phyloP scores from a whole-genome alignment of 1,140 invertebrate species.

The Danaus plexippus region DNA sequence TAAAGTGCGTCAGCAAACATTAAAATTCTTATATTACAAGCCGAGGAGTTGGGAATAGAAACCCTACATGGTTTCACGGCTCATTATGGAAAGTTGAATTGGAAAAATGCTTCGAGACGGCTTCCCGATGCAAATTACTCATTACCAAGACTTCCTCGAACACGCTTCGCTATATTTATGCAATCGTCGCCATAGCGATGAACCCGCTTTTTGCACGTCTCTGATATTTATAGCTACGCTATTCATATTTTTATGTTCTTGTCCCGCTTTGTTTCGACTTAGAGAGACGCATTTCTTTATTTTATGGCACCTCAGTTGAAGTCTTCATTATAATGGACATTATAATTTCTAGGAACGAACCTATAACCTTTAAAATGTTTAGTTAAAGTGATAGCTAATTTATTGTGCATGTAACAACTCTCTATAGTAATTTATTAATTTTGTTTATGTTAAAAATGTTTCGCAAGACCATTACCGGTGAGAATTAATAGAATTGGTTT shows the following conservation, averaged over 20 bases:
- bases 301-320: too few species aligned
- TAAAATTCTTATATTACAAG: too few species aligned
- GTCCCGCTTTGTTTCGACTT: constrained; percentile 7
- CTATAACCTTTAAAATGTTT: too few species aligned
- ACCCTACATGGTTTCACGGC: constrained; percentile 30
- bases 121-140: constrained; percentile 40
- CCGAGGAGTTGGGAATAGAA: constrained; percentile 4
- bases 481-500: too few species aligned
- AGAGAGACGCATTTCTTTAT: constrained; percentile 4
- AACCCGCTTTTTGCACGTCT: constrained; percentile 22
- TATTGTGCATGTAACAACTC: too few species aligned
- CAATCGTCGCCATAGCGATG: constrained; percentile 28
- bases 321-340: too few species aligned
- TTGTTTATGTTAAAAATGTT: too few species aligned
- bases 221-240: constrained; percentile 17
- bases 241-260: constrained; percentile 13
- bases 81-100: constrained; percentile 50
- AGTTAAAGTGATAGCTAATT: too few species aligned
- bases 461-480: too few species aligned
- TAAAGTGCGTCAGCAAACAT: too few species aligned
- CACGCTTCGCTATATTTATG: constrained; percentile 29
- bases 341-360: too few species aligned
- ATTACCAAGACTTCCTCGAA: constrained; percentile 45
- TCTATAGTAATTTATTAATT: too few species aligned
- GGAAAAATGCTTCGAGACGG: constrained; percentile 36